A percentile compares a stretch with the other conserved stretches of the same genome.
Conservation (phyloP, 2,113 vertebrate species). For the Ochotona curzoniae region DNA sequence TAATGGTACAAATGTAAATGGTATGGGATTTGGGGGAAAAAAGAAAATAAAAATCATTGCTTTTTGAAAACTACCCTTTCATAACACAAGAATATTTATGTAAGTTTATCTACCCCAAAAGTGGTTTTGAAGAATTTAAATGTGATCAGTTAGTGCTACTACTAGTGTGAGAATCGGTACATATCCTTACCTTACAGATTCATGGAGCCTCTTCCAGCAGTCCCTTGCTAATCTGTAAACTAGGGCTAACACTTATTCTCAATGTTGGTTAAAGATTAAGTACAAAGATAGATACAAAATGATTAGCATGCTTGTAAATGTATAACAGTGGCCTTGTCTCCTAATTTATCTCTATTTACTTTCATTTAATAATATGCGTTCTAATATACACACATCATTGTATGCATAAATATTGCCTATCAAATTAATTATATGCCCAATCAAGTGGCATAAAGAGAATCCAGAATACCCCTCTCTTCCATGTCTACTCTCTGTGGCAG, state of each 20-base stretch:
- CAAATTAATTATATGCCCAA: background rate
- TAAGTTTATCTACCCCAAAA: constrained; percentile 21
- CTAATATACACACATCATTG: background rate
- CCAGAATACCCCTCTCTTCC: rapidly evolving
- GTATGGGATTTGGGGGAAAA: constrained; percentile 47
- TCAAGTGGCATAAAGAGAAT: background rate
- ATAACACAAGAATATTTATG: constrained; percentile 32
- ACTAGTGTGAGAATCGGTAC: background rate
- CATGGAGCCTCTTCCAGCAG: background rate
- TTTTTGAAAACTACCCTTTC: constrained; percentile 61
- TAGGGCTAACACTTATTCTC: background rate
- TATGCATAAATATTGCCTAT: background rate
- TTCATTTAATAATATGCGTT: constrained; percentile 17
- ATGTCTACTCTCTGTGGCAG: background rate
- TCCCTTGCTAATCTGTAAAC: background rate
- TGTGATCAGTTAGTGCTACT: background rate
- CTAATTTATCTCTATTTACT: background rate
- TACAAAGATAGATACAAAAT: background rate
- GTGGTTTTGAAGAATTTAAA: constrained; percentile 28
- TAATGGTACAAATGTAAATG: constrained; percentile 51
- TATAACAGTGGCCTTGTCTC: background rate
- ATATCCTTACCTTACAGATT: background rate
- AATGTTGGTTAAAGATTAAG: background rate
- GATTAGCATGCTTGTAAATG: background rate
- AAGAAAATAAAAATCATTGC: constrained; percentile 62